Evolutionary conservation across 2,888 invertebrate species (phyloP).

Genomic region (Scelioninae gen. 1): DNA sequence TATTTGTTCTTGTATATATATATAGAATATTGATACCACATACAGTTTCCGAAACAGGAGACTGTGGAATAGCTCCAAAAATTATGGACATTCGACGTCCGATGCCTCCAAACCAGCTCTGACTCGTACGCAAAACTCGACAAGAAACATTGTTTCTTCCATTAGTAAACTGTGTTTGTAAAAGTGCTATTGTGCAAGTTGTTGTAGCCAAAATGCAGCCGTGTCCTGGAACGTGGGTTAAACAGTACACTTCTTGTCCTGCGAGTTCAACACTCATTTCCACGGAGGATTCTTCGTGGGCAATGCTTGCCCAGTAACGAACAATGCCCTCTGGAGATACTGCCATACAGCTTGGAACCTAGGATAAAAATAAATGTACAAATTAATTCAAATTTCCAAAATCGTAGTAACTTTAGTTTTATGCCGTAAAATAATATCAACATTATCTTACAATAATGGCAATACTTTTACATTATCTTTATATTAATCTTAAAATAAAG

Average conservation of each 20-base stretch:
- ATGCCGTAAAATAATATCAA: no score
- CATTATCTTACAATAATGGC: no score
- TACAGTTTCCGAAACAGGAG: conserved; percentile 88
- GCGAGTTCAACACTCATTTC: conserved; percentile 94
- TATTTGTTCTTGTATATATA: background rate
- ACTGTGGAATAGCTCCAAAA: conserved; percentile 89
- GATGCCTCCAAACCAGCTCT: conserved; percentile 94
- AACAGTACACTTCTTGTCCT: conserved; percentile 93
- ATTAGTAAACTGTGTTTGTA: conserved; percentile 87
- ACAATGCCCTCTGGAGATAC: conserved; percentile 97
- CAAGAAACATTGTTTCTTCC: conserved; percentile 89
- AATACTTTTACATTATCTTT: no score
- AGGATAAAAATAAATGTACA: background rate
- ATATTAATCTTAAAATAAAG: no score
- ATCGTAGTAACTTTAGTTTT: no score
- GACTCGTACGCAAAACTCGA: conserved; percentile 89
- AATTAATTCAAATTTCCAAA: no score
- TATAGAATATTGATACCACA: conserved; percentile 63
- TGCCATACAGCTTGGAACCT: conserved; percentile 94
- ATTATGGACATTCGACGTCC: conserved; percentile 92
- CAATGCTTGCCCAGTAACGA: conserved; percentile 96
- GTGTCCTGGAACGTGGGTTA: conserved; percentile 88
- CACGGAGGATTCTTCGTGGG: conserved; percentile 93
- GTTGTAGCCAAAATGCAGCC: conserved; percentile 96
- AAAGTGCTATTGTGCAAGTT: conserved; percentile 92